Conservation (phyloP, 2,797 vertebrate genomes). For the Coluber constrictor region DNA sequence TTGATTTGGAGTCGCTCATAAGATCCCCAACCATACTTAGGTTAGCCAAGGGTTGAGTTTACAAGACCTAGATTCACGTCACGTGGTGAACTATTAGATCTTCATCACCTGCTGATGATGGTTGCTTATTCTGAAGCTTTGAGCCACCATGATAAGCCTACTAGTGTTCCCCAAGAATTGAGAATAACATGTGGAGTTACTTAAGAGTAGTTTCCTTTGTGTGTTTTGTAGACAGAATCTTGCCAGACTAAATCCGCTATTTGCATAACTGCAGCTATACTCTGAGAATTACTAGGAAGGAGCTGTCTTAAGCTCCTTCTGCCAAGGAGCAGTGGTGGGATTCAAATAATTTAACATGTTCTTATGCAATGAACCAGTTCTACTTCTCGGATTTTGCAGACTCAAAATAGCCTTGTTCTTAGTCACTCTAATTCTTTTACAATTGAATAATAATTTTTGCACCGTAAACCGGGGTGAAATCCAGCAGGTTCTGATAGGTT, state of each 20-base stretch:
- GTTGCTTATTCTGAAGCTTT: neutral
- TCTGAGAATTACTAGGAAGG: no score
- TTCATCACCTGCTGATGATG: neutral
- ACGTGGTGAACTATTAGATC: neutral
- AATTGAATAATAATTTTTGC: neutral
- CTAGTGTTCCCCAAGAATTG: no score
- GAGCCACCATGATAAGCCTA: neutral
- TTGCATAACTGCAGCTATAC: no score
- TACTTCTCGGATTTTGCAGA: rapidly evolving
- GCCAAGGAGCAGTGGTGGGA: no score
- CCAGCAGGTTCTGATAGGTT: no score
- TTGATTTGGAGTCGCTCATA: neutral
- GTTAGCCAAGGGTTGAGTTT: neutral
- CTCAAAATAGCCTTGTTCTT: rapidly evolving
- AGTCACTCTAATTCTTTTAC: neutral
- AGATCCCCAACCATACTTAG: neutral
- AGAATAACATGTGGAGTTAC: no score
- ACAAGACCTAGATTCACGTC: neutral
- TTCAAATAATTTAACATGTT: neutral
- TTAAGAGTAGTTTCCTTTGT: no score
- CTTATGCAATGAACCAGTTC: rapidly evolving
- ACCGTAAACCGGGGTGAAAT: neutral
- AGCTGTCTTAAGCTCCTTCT: no score
- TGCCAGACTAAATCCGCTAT: no score
- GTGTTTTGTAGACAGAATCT: no score